Conservation (phyloP, 2,888 invertebrate species). For the Elgonia sp. region DNA sequence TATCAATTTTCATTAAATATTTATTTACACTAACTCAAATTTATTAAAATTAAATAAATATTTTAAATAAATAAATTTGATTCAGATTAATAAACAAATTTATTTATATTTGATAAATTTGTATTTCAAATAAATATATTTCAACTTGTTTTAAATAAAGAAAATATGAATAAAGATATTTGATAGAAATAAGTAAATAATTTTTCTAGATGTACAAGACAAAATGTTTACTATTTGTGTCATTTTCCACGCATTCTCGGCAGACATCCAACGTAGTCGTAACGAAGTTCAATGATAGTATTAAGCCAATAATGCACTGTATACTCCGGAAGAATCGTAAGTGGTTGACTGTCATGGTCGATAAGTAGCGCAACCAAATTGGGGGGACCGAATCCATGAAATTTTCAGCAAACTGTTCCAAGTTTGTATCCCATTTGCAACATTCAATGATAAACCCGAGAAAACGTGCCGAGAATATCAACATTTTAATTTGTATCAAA, state of each 20-base stretch:
- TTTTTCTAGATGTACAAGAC: no score
- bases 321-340: constrained; percentile 74
- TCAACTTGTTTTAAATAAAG: no score
- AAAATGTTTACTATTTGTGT: constrained; percentile 41
- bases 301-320: constrained; percentile 76
- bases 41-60: no score
- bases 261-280: constrained; percentile 64
- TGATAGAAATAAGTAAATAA: no score
- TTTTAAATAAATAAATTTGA: no score
- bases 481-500: constrained; percentile 67
- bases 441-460: constrained; percentile 63
- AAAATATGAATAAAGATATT: no score
- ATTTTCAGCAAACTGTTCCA: constrained; percentile 69
- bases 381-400: constrained; percentile 64
- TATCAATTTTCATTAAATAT: no score
- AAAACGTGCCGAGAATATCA: constrained; percentile 65
- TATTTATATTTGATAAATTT: no score
- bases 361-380: constrained; percentile 72
- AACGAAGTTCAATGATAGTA: constrained; percentile 74
- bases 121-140: no score
- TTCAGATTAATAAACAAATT: no score
- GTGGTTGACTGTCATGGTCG: constrained; percentile 76
- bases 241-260: constrained; percentile 49
- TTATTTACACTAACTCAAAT: no score
- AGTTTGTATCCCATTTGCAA: constrained; percentile 71